Conservation (phyloP, 2,797 vertebrate species). For the Sarcoramphus papa region DNA sequence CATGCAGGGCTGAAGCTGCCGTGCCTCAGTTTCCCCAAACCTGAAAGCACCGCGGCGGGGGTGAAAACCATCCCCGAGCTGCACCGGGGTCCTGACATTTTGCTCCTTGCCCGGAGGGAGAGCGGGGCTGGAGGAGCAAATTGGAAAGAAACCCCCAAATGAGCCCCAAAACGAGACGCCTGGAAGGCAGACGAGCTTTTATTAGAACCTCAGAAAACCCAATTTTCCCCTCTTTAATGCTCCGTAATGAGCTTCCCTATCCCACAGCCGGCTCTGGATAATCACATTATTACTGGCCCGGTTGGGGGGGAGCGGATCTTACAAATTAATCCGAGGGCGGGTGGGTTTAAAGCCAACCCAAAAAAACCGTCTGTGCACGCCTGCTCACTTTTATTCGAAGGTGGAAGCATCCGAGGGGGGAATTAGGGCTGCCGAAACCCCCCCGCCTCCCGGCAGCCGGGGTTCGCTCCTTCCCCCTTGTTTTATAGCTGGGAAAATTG, state of each 20-base stretch:
- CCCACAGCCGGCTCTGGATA: neutral
- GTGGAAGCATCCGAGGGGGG: neutral
- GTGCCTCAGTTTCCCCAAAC: neutral
- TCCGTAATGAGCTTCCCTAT: neutral
- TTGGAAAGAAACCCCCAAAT: neutral
- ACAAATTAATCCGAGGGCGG: neutral
- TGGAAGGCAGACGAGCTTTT: neutral
- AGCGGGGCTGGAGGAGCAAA: neutral
- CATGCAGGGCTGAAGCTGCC: fast-evolving
- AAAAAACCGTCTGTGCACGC: neutral
- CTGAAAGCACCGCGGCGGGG: fast-evolving
- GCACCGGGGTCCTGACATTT: too few relatives aligned
- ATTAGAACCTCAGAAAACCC: neutral
- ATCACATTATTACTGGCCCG: neutral
- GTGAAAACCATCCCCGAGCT: neutral
- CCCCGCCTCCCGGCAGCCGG: neutral
- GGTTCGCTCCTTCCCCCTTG: neutral
- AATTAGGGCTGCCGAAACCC: neutral
- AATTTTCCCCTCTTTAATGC: neutral
- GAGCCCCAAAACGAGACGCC: neutral
- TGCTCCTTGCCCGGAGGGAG: fast-evolving
- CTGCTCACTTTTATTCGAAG: fast-evolving
- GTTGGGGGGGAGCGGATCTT: neutral
- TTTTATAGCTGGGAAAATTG: neutral
- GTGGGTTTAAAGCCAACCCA: neutral